A percentile compares a stretch with the other conserved stretches of the same genome.
phyloP scores from a whole-genome alignment of 2,888 invertebrate genomes.

The Leptopilina myrica region DNA sequence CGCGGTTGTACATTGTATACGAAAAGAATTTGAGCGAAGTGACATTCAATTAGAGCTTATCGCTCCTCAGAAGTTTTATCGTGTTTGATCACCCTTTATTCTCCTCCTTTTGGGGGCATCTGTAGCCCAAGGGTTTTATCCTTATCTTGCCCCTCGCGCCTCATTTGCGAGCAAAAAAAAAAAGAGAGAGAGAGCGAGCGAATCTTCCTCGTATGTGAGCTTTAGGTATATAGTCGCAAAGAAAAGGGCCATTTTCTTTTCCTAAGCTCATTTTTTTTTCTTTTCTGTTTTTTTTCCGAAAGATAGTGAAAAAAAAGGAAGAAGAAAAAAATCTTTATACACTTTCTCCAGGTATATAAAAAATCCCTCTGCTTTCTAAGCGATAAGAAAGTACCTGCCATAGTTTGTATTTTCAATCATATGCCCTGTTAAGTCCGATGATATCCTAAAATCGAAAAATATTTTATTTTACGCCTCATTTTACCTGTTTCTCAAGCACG shows the following conservation, averaged over 20 bases:
- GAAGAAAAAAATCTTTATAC: not conserved
- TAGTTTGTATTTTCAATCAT: conserved; percentile 34
- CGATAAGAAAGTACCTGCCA: conserved; percentile 26
- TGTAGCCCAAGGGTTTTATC: conserved; percentile 59
- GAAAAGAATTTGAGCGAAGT: conserved; percentile 48
- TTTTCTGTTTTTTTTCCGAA: too few relatives aligned
- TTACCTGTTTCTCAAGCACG: not conserved
- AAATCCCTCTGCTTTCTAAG: conserved; percentile 19
- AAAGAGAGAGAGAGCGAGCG: not conserved
- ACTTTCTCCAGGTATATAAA: conserved; percentile 2
- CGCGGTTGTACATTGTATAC: conserved; percentile 15
- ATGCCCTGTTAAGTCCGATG: conserved; percentile 24
- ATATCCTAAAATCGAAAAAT: conserved; percentile 6
- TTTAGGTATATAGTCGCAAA: conserved; percentile 1
- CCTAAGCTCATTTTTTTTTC: conserved; percentile 24
- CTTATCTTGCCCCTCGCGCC: conserved; percentile 64
- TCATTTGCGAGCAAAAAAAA: conserved; percentile 60
- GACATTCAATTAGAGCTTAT: conserved; percentile 64
- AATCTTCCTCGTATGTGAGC: conserved; percentile 37
- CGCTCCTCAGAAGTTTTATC: conserved; percentile 63
- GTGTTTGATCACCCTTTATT: conserved; percentile 64
- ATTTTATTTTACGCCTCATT: not conserved
- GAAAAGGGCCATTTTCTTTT: conserved; percentile 23
- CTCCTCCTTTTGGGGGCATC: conserved; percentile 55
- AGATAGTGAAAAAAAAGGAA: too few relatives aligned